These are phyloP conservation scores for Liasis olivaceus DNA, from an alignment of 2,797 vertebrate species.

Conservation along the genomic window DNA sequence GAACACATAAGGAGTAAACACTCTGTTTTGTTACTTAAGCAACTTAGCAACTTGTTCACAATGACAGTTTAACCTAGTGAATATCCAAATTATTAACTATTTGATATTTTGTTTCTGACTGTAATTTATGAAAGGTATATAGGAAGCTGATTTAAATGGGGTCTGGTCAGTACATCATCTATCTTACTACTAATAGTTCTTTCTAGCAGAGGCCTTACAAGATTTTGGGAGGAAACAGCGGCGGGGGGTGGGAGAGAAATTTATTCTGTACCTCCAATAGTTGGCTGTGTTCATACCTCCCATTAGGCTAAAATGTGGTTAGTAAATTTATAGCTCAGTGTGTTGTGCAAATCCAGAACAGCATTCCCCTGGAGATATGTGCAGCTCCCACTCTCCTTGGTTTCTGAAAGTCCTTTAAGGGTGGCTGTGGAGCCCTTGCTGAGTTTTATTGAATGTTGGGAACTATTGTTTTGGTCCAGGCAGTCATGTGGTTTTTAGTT, in stretches of 20 bases:
- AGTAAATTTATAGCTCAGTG: no score
- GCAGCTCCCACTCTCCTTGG: no score
- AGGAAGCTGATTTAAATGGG: neutral
- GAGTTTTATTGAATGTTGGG: no score
- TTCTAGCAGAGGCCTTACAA: neutral
- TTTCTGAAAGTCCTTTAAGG: no score
- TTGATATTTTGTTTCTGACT: slow-evolving; percentile 50
- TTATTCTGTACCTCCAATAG: neutral
- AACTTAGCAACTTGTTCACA: neutral
- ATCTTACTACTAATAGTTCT: neutral
- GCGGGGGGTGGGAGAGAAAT: no score
- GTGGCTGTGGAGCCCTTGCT: no score
- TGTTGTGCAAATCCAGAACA: no score
- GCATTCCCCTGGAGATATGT: no score
- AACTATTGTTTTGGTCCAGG: no score
- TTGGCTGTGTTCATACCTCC: neutral
- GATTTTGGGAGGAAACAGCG: neutral
- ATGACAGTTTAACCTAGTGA: slow-evolving; percentile 35
- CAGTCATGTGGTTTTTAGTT: no score
- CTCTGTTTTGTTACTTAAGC: slow-evolving; percentile 28
- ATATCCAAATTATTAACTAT: slow-evolving; percentile 36
- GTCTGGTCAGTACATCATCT: neutral
- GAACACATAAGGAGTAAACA: neutral
- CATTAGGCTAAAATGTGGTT: no score
- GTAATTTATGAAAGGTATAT: slow-evolving; percentile 23